A percentile compares a stretch with the other conserved stretches of the same genome.
phyloP scores from a whole-genome alignment of 2,888 invertebrate genomes.

The Cheilosia urbana region DNA sequence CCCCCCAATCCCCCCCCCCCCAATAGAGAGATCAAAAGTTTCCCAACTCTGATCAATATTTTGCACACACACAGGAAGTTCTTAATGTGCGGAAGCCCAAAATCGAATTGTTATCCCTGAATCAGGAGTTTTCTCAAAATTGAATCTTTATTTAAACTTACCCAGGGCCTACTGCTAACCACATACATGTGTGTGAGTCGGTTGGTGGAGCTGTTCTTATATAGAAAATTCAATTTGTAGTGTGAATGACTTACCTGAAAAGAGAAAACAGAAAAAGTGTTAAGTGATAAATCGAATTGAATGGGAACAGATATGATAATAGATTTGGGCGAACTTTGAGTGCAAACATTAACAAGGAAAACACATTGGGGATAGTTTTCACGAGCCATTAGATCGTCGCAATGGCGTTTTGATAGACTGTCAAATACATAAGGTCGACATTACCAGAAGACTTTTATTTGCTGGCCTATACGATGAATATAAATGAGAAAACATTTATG shows the following conservation, averaged over 20 bases:
- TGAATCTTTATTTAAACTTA: constrained; percentile 56
- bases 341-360: constrained; percentile 23
- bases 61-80: constrained; percentile 31
- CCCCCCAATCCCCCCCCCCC: too few species aligned
- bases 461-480: constrained; percentile 1
- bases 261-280: constrained; percentile 21
- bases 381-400: not conserved
- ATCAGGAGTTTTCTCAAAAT: constrained; percentile 38
- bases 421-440: not conserved
- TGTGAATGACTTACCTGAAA: constrained; percentile 67
- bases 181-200: not conserved
- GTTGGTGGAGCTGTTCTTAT: constrained; percentile 46
- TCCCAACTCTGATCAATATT: constrained; percentile 38
- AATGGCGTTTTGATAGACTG: not conserved
- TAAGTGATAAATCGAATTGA: constrained; percentile 17
- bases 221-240: constrained; percentile 42
- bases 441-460: not conserved
- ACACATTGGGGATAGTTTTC: constrained; percentile 5
- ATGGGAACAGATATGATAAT: not conserved
- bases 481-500: not conserved
- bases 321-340: not conserved
- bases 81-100: constrained; percentile 13
- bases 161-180: not conserved
- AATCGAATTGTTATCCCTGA: constrained; percentile 53
- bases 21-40: constrained; percentile 25